Conservation (phyloP, 2,113 vertebrate species). For the Rhegmatorhina hoffmannsi region DNA sequence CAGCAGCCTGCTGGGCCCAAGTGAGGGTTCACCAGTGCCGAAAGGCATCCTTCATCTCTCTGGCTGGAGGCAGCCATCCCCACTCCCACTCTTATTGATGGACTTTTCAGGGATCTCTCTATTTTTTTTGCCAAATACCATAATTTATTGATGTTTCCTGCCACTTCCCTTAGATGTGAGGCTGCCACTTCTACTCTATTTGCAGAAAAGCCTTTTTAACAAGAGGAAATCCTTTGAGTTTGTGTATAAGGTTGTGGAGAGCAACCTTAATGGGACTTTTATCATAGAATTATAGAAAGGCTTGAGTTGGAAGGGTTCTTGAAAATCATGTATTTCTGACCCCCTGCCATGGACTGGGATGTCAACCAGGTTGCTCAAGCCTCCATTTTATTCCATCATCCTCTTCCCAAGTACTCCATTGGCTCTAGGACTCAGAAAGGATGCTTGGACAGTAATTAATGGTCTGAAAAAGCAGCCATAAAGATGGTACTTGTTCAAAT, state of each 20-base stretch:
- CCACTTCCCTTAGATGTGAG: not conserved
- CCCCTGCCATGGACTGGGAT: not conserved
- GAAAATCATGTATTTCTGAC: not conserved
- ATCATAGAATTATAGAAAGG: not conserved
- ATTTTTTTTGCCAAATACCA: rapidly evolving
- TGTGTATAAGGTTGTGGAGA: not conserved
- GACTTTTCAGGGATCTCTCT: rapidly evolving
- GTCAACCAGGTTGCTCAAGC: not conserved
- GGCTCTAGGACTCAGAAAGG: not conserved
- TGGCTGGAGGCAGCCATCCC: rapidly evolving
- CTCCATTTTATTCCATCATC: not conserved
- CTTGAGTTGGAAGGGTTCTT: not conserved
- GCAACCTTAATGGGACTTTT: not conserved
- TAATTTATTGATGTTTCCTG: not conserved
- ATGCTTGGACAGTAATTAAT: not conserved
- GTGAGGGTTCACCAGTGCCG: not conserved
- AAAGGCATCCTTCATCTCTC: not conserved
- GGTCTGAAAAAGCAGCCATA: not conserved
- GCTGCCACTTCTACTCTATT: rapidly evolving
- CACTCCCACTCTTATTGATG: rapidly evolving
- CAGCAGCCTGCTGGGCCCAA: not conserved
- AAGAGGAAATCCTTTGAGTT: not conserved
- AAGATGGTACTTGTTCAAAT: not conserved
- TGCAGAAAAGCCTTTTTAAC: not conserved
- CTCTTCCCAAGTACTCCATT: not conserved